Conservation (phyloP, 1,140 invertebrate species). For the Leptinotarsa lineolata region DNA sequence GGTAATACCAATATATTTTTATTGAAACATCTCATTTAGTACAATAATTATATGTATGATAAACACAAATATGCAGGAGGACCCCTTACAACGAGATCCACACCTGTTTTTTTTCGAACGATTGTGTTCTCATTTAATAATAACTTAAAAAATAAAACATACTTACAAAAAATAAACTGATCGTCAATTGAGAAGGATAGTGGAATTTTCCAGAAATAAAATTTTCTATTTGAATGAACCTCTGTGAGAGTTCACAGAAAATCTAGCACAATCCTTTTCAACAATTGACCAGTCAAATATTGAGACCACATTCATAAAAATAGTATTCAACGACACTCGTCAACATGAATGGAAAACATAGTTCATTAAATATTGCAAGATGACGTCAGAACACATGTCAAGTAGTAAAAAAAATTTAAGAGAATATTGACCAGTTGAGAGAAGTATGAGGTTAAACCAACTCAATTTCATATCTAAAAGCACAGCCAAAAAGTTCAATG, state of each 20-base stretch:
- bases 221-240: not conserved
- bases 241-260: not conserved
- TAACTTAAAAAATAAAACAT: slow-evolving; percentile 42
- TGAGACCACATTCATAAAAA: slow-evolving; percentile 26
- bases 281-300: not conserved
- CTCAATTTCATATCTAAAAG: not conserved
- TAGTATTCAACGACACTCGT: slow-evolving; percentile 18
- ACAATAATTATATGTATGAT: slow-evolving; percentile 42
- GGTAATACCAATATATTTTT: slow-evolving; percentile 41
- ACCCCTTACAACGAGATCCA: slow-evolving; percentile 40
- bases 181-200: not conserved
- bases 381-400: not conserved
- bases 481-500: not conserved
- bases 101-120: slow-evolving; percentile 24
- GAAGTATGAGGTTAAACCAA: not conserved
- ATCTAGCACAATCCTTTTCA: not conserved
- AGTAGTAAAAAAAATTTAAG: not conserved
- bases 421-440: not conserved
- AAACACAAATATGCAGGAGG: slow-evolving; percentile 38
- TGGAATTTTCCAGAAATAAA: slow-evolving; percentile 6
- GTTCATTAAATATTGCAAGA: slow-evolving; percentile 23
- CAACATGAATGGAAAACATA: slow-evolving; percentile 23
- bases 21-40: slow-evolving; percentile 46
- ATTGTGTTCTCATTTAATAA: slow-evolving; percentile 37
- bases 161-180: slow-evolving; percentile 33